These are phyloP conservation scores for Papilio xuthus DNA, from an alignment of 1,140 invertebrate species.

Conservation along the genomic window DNA sequence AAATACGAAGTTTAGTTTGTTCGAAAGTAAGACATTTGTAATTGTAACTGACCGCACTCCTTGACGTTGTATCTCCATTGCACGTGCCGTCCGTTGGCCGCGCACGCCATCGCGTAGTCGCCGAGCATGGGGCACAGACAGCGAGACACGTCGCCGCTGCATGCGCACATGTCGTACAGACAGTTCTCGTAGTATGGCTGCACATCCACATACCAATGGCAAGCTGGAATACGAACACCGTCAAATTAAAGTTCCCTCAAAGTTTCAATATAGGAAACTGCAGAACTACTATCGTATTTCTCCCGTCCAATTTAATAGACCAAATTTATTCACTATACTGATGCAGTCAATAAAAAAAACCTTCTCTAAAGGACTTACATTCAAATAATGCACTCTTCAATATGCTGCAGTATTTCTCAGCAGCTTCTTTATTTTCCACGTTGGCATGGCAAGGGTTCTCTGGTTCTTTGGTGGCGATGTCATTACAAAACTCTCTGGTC, in stretches of 20 bases:
- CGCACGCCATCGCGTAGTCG: slow-evolving; percentile 91
- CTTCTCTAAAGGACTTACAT: slow-evolving; percentile 65
- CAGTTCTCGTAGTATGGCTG: slow-evolving; percentile 90
- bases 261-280: background rate
- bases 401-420: slow-evolving; percentile 87
- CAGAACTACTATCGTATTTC: background rate
- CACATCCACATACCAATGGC: slow-evolving; percentile 90
- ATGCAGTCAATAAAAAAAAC: too few relatives aligned
- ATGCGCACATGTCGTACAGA: slow-evolving; percentile 93
- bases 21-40: background rate
- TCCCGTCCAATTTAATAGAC: too few relatives aligned
- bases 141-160: slow-evolving; percentile 83
- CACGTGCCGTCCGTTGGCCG: slow-evolving; percentile 85
- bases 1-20: slow-evolving; percentile 30
- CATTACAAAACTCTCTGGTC: slow-evolving; percentile 87
- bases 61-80: slow-evolving; percentile 89
- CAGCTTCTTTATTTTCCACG: slow-evolving; percentile 85
- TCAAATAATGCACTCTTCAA: slow-evolving; percentile 87
- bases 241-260: too few relatives aligned
- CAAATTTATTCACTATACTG: too few relatives aligned
- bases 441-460: slow-evolving; percentile 88
- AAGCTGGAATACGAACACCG: slow-evolving; percentile 82
- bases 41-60: slow-evolving; percentile 85
- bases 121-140: slow-evolving; percentile 92
- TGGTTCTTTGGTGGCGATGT: slow-evolving; percentile 79